Percentiles rank a stretch among this genome's conserved stretches.
phyloP scores from a whole-genome alignment of 2,888 invertebrate species.

The Listrodromus nycthemerus region DNA sequence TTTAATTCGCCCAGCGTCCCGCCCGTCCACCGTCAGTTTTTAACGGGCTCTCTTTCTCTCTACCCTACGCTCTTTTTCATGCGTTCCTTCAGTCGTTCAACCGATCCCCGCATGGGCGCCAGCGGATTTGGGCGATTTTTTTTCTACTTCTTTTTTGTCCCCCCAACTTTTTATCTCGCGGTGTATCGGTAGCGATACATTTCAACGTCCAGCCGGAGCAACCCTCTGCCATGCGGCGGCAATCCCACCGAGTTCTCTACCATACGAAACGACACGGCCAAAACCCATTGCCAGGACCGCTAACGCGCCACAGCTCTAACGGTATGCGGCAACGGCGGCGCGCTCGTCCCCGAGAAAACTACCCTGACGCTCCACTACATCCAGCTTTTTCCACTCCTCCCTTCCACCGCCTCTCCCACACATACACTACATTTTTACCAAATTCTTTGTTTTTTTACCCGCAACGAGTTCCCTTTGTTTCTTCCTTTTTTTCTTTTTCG shows the following conservation, averaged over 20 bases:
- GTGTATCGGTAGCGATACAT: slow-evolving; percentile 67
- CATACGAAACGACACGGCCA: slow-evolving; percentile 47
- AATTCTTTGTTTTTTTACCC: slow-evolving; percentile 28
- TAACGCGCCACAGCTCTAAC: slow-evolving; percentile 46
- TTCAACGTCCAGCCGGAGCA: slow-evolving; percentile 39
- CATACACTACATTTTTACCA: slow-evolving; percentile 24
- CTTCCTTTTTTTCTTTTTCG: slow-evolving; percentile 26
- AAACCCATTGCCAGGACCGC: slow-evolving; percentile 51
- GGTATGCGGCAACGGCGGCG: slow-evolving; percentile 41
- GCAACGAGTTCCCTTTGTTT: slow-evolving; percentile 5
- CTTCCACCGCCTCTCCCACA: neutral
- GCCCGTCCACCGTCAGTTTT: slow-evolving; percentile 44
- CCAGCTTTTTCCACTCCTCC: slow-evolving; percentile 36
- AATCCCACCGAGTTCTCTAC: slow-evolving; percentile 13
- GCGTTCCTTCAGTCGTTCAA: slow-evolving; percentile 17
- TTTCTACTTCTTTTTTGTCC: slow-evolving; percentile 18
- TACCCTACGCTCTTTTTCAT: slow-evolving; percentile 45
- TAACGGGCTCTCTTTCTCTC: slow-evolving; percentile 22
- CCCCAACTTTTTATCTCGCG: slow-evolving; percentile 29
- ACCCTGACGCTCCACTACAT: slow-evolving; percentile 45
- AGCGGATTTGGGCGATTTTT: slow-evolving; percentile 33
- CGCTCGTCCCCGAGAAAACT: slow-evolving; percentile 53
- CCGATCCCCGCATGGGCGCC: slow-evolving; percentile 20
- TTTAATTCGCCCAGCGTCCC: slow-evolving; percentile 71
- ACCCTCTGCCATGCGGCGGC: slow-evolving; percentile 10